These are phyloP conservation scores for Diacarnus erythraeanus DNA, from an alignment of 37 sponge, comb jelly and placozoan genomes.

Conservation along the genomic window DNA sequence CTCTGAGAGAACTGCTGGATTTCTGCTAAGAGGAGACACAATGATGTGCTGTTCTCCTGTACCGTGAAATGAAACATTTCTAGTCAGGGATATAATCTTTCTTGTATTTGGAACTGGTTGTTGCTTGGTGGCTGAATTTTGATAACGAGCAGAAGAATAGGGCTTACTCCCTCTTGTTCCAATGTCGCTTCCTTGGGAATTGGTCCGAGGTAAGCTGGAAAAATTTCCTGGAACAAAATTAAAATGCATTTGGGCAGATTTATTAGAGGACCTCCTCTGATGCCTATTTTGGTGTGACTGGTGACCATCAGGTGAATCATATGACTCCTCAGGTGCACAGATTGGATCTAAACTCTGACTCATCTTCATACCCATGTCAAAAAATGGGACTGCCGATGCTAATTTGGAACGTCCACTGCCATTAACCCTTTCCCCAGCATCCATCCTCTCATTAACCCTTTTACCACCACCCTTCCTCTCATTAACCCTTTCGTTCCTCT, in stretches of 20 bases:
- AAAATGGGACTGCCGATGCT: no score
- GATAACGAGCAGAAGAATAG: constrained; percentile 23
- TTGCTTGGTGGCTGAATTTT: not conserved
- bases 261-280: not conserved
- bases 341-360: constrained; percentile 10
- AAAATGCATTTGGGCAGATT: not conserved
- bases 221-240: not conserved
- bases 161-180: not conserved
- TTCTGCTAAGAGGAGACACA: not conserved
- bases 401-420: no score
- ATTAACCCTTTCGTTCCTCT: no score
- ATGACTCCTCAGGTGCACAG: not conserved
- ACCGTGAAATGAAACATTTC: not conserved
- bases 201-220: constrained; percentile 6
- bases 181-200: not conserved
- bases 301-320: not conserved
- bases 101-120: not conserved
- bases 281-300: not conserved
- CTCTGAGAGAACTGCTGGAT: not conserved
- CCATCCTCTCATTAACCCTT: no score
- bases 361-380: not conserved
- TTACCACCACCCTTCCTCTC: no score
- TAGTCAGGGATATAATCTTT: not conserved
- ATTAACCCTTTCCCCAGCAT: no score
- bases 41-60: not conserved